Evolutionary conservation across 2,797 vertebrate species (phyloP).

Genomic region (Lepilemur ruficaudatus): DNA sequence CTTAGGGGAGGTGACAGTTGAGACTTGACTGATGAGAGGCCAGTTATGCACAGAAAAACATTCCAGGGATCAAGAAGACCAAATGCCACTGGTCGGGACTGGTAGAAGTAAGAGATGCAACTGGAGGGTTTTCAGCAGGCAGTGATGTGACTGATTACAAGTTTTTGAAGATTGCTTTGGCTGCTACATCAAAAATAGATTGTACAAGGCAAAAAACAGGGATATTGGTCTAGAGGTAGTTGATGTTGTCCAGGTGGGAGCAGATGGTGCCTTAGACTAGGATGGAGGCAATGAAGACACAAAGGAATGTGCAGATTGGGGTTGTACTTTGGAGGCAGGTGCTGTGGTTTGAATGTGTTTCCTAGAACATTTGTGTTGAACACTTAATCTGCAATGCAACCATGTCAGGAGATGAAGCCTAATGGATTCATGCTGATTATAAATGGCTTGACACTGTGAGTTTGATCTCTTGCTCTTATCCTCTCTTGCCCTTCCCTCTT

Average conservation of each 20-base stretch:
- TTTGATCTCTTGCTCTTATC: background rate
- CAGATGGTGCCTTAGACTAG: background rate
- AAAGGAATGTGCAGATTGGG: background rate
- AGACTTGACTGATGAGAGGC: background rate
- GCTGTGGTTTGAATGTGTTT: background rate
- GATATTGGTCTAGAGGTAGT: background rate
- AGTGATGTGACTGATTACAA: background rate
- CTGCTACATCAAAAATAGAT: background rate
- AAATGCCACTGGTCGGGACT: background rate
- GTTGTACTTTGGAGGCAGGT: background rate
- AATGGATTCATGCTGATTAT: background rate
- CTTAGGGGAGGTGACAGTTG: background rate
- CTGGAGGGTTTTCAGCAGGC: background rate
- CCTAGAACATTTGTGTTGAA: background rate
- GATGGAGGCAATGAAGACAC: background rate
- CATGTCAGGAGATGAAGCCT: too few species aligned
- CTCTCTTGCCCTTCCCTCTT: background rate
- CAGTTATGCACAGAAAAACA: background rate
- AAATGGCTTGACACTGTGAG: background rate
- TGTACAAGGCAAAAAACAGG: background rate
- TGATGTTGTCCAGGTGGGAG: background rate
- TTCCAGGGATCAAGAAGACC: background rate
- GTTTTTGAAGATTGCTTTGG: background rate
- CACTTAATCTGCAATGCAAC: background rate
- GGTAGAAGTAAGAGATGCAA: background rate